phyloP scores from a whole-genome alignment of 1,140 invertebrate species.

The Argopecten irradians region DNA sequence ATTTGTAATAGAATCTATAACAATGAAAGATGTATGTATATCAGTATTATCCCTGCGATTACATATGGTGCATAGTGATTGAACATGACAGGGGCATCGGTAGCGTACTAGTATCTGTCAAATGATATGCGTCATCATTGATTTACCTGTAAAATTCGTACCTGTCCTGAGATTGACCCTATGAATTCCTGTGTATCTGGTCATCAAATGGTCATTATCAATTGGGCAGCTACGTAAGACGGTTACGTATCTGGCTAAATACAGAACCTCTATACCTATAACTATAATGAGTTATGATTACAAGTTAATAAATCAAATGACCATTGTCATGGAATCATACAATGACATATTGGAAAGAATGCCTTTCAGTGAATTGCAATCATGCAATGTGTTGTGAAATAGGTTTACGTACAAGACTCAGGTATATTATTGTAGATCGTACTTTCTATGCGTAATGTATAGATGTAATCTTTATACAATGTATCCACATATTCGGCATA shows the following conservation, averaged over 20 bases:
- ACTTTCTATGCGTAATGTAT: no score
- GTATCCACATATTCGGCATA: no score
- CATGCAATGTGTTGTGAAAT: no score
- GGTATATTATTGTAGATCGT: no score
- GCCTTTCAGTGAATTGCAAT: no score
- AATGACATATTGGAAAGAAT: no score
- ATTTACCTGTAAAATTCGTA: neutral
- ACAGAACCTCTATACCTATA: no score
- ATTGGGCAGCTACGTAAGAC: neutral
- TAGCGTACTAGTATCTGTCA: neutral
- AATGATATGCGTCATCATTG: neutral
- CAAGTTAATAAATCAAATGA: no score
- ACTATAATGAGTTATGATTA: no score
- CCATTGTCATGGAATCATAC: no score
- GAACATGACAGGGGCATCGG: neutral
- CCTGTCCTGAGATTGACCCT: neutral
- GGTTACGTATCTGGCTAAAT: neutral
- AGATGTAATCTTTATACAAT: no score
- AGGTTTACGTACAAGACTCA: no score
- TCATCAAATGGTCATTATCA: neutral
- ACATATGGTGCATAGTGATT: neutral
- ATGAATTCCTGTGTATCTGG: neutral
- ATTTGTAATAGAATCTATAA: neutral
- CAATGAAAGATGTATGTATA: neutral
- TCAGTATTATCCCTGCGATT: neutral